Evolutionary conservation across 2,888 invertebrate genomes (phyloP), one percentile per base, ranked within the genome.

Genomic region (Elmis aenea): DNA sequence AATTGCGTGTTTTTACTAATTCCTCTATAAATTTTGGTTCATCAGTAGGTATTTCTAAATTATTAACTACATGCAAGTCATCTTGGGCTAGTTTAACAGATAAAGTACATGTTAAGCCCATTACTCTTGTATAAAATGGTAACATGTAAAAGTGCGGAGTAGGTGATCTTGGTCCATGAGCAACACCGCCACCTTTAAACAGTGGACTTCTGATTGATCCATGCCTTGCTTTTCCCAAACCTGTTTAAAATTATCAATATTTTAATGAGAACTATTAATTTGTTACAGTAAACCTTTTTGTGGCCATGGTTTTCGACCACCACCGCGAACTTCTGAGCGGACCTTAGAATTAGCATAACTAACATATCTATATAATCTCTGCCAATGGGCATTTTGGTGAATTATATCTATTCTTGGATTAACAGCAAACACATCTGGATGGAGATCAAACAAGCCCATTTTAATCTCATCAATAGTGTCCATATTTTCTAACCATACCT

Each of bases 61-160:
- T 76, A 46, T 87, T 81, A 0, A 99, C 87, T 45, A 99, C 72
- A 65, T 94, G 93, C 22, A 99, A 69, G 69, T 97, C 95, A 68
- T 96, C 92, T 74, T 95, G 96, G 0, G 92, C 92, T 41, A 93
- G 74, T 70, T 99, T 99, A 1, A 90, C 75, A 1, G 96, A 90
- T 23, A 97, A 68, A 0, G 86, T 83, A 5, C 85, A 76, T 6
- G 83, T 83, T 4, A 99, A 72, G 0, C 97, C 97, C 36, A 76
- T 62, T 0, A 95, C 69, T 49, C 97, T 72, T 3, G 74, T 66
- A 47, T 76, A 76, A 61, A 84, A 85, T 0, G 92, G 87, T 26
- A 96, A 66, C 95, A 99, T 96, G 61, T 83, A 97, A 67, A 95
- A 99, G 64, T 88, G 84, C 0, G 90, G 79, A 23, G 80, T 85